Evolutionary conservation across 2,888 invertebrate species (phyloP), one percentile per base, ranked within the genome.

Genomic region (Harpalus rubripes): DNA sequence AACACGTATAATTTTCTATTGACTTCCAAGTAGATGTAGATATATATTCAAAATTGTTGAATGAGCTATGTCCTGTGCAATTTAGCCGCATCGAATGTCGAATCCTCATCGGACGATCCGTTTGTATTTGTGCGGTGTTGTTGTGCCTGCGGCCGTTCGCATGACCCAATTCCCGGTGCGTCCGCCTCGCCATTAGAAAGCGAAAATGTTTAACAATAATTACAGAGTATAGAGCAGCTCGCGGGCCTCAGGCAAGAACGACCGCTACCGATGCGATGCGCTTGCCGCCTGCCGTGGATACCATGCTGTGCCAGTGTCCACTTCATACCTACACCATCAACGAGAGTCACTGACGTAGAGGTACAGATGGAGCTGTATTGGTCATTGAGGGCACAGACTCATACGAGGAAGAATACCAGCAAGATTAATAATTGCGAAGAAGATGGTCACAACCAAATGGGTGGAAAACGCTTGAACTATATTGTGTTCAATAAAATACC

Each of bases 201-300:
- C 90, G 90, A 90, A 90, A 90, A 89, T 89, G 89, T 89, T 89
- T 88, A 89, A 89, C 88, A 88, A 88, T 89, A 89, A 89, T 89
- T 89, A 89, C 89, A 82, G 72, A 81, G 81, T 63, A 63, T 41
- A 74, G 41, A 44, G 72, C 72, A 81, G 63, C 65, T 81, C 65
- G 81, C 81, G 65, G 81, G 41, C 81, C 65, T 15, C 32, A 44
- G 81, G 65, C 16, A 18, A 44, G 44, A 56, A 58, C 58, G 74
- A 72, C 82, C 72, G 82, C 82, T 82, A 82, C 82, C 82, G 82
- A 68, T 80, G 80, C 41, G 63, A n/a, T 63, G 52, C 65, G 63
- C 72, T 74, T 74, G 44, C 72, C 44, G 72, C 72, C 44, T 74
- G 72, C 72, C 44, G 32, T 26, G 22, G 68, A 68, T 68, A 39